A percentile compares a stretch with the other conserved stretches of the same genome.
phyloP scores from a whole-genome alignment of 2,888 invertebrate species.

The Sturmia bella region DNA sequence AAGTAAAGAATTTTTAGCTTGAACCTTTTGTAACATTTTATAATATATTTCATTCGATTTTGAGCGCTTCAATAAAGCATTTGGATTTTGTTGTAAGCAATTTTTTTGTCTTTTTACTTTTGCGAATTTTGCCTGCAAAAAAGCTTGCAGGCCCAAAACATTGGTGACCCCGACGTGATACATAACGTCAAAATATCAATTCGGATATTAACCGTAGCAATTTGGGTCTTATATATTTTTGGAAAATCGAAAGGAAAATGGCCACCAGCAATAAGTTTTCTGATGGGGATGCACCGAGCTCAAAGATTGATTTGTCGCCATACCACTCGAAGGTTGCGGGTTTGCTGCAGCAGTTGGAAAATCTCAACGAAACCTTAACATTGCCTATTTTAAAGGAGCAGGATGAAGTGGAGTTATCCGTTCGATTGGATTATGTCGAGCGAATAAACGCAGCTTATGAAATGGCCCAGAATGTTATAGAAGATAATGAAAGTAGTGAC shows the following conservation, averaged over 20 bases:
- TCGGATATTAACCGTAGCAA: background rate
- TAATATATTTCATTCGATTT: too few relatives aligned
- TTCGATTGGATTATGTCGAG: background rate
- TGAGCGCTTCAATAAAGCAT: too few relatives aligned
- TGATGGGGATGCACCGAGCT: background rate
- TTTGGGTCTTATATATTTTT: background rate
- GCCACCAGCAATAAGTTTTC: background rate
- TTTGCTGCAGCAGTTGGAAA: background rate
- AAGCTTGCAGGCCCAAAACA: too few relatives aligned
- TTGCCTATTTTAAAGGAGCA: background rate
- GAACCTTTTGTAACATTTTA: too few relatives aligned
- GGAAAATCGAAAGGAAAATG: background rate
- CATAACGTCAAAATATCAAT: background rate
- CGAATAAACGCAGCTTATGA: background rate
- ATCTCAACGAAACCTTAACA: too few relatives aligned
- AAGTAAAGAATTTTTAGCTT: too few relatives aligned
- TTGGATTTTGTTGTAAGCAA: too few relatives aligned
- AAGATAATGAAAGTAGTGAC: background rate
- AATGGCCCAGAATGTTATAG: background rate
- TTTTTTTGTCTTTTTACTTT: too few relatives aligned
- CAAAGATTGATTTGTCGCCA: background rate
- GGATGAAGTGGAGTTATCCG: background rate
- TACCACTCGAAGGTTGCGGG: background rate
- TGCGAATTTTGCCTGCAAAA: too few relatives aligned
- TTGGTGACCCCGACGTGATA: background rate